Conservation (phyloP, 2,888 invertebrate genomes). For the Acanthosepion pharaonis region DNA sequence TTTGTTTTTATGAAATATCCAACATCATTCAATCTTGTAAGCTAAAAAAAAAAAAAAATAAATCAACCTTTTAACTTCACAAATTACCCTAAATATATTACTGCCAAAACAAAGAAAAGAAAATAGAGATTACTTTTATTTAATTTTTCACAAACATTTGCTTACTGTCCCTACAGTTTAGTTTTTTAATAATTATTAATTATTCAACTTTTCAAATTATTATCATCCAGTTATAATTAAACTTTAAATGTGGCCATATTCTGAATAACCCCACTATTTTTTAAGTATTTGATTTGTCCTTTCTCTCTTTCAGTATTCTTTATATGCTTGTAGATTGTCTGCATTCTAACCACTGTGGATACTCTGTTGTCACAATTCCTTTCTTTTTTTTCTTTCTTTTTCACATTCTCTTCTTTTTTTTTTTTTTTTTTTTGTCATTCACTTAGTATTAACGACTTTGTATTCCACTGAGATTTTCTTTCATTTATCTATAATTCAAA, state of each 20-base stretch:
- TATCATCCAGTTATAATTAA: background rate
- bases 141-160: background rate
- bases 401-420: background rate
- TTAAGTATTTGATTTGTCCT: background rate
- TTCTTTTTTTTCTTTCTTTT: background rate
- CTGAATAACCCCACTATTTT: background rate
- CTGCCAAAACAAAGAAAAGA: slow-evolving; percentile 1
- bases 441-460: background rate
- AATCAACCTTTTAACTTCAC: background rate
- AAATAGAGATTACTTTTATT: slow-evolving; percentile 2
- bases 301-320: background rate
- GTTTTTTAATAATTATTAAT: background rate
- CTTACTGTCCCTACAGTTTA: background rate
- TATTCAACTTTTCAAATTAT: background rate
- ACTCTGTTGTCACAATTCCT: background rate
- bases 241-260: background rate
- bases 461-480: background rate
- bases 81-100: background rate
- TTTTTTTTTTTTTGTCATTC: background rate
- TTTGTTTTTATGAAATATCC: background rate
- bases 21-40: background rate
- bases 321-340: slow-evolving; percentile 9
- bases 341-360: background rate
- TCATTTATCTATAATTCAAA: background rate
- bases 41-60: background rate